phyloP scores from a whole-genome alignment of 2,113 vertebrate genomes.

The Maccullochella peelii region DNA sequence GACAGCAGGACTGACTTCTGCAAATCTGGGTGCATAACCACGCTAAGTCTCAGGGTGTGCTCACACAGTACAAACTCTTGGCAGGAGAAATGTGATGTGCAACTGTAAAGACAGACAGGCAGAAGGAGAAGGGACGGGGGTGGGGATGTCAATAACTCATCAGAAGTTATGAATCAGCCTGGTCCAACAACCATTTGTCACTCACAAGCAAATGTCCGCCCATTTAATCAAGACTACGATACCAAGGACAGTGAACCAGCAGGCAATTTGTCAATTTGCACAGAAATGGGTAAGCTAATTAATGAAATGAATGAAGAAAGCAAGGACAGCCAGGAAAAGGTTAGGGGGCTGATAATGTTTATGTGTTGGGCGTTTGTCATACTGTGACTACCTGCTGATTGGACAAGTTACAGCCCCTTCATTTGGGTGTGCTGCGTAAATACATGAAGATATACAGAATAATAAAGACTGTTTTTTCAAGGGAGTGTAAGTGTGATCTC shows the following conservation, averaged over 20 bases:
- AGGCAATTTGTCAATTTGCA: conserved; percentile 76
- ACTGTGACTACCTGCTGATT: conserved; percentile 60
- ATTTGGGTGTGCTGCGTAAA: conserved; percentile 41
- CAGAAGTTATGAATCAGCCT: conserved; percentile 80
- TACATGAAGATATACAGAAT: conserved; percentile 60
- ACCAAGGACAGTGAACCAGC: conserved; percentile 62
- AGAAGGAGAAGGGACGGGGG: neutral
- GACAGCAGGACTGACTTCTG: neutral
- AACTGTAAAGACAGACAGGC: conserved; percentile 64
- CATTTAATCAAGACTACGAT: conserved; percentile 86
- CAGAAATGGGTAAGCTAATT: conserved; percentile 80
- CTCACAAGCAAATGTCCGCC: conserved; percentile 80
- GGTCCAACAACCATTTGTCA: conserved; percentile 80
- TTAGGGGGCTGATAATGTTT: conserved; percentile 74
- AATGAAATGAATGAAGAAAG: conserved; percentile 82
- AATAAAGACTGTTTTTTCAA: conserved; percentile 59
- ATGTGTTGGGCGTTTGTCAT: conserved; percentile 66
- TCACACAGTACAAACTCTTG: conserved; percentile 20
- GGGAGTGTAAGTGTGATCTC: conserved; percentile 25
- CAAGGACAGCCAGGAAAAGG: conserved; percentile 78
- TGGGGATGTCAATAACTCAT: conserved; percentile 88
- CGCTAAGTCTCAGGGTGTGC: neutral
- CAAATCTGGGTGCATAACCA: neutral
- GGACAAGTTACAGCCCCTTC: conserved; percentile 50
- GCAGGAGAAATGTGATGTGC: conserved; percentile 63